phyloP scores from a whole-genome alignment of 2,113 vertebrate genomes.

The Scophthalmus maximus region DNA sequence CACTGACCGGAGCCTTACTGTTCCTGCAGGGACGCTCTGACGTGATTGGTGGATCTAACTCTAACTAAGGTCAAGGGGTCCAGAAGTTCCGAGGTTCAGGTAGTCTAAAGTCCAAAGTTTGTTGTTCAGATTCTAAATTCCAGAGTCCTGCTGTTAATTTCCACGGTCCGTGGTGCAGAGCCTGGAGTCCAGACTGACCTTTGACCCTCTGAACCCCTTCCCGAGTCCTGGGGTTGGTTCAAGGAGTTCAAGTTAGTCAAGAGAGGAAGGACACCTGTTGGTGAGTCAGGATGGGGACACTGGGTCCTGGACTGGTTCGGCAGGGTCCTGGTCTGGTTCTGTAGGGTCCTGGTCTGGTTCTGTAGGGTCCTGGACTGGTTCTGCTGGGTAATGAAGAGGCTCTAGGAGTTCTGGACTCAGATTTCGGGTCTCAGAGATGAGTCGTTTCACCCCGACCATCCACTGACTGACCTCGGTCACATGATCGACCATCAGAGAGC shows the following conservation, averaged over 20 bases:
- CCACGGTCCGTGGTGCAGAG: too few species aligned
- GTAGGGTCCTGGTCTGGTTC: neutral
- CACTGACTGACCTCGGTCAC: slow-evolving; percentile 96
- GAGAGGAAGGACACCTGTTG: neutral
- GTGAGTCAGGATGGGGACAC: slow-evolving; percentile 19
- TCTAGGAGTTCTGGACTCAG: slow-evolving; percentile 69
- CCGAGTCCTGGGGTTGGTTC: too few species aligned
- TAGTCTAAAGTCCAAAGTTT: neutral
- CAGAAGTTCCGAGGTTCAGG: too few species aligned
- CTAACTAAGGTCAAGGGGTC: too few species aligned
- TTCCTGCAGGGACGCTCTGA: too few species aligned
- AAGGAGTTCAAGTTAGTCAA: neutral
- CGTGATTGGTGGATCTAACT: too few species aligned
- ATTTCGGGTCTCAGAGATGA: slow-evolving; percentile 89
- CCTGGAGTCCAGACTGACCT: too few species aligned
- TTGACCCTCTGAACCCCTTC: neutral
- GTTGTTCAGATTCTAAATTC: too few species aligned
- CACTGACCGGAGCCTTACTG: too few species aligned
- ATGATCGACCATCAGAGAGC: slow-evolving; percentile 94
- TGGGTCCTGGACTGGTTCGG: neutral
- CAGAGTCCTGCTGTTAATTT: neutral
- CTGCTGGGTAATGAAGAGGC: neutral
- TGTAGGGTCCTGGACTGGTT: neutral
- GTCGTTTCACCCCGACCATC: slow-evolving; percentile 95
- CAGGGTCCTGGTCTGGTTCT: neutral